Evolutionary conservation across 2,113 vertebrate genomes (phyloP).

Genomic region (Corapipo altera): DNA sequence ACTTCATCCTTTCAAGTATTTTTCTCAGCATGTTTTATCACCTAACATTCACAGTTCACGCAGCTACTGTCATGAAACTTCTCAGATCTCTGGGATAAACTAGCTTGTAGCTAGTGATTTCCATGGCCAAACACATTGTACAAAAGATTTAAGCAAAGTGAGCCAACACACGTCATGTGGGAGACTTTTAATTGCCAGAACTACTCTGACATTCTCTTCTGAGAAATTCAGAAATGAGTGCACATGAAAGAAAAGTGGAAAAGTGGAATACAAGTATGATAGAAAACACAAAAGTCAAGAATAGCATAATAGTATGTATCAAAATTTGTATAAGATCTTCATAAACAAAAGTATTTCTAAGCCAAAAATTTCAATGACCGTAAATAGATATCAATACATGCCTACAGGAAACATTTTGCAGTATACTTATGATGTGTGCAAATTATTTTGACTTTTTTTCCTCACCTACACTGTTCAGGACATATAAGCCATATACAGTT

Average conservation of each 20-base stretch:
- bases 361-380: background rate
- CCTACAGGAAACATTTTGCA: background rate
- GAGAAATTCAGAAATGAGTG: background rate
- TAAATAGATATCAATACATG: background rate
- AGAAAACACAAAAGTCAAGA: background rate
- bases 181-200: background rate
- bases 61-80: background rate
- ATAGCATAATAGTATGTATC: background rate
- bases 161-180: background rate
- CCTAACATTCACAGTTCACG: background rate
- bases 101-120: background rate
- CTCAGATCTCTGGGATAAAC: background rate
- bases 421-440: background rate
- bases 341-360: background rate
- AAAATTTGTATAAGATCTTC: background rate
- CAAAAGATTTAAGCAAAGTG: background rate
- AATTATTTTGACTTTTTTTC: background rate
- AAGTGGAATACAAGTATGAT: background rate
- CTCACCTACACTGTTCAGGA: background rate
- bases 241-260: background rate
- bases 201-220: background rate
- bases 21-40: background rate
- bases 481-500: background rate
- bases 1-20: background rate
- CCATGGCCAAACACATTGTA: background rate